phyloP scores from a whole-genome alignment of 1,140 invertebrate species.

The Ooceraea biroi region DNA sequence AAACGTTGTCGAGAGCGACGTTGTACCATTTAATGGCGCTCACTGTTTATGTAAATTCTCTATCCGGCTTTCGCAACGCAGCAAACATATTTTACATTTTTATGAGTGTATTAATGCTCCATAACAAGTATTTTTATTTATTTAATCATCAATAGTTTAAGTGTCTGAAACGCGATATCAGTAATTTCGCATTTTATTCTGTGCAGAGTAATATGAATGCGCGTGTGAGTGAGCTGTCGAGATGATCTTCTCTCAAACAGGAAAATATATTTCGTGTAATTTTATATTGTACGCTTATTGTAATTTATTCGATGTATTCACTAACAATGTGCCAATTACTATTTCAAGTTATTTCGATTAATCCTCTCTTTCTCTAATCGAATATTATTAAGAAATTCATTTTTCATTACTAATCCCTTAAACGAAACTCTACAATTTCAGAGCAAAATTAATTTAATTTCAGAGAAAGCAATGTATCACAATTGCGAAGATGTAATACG shows the following conservation, averaged over 20 bases:
- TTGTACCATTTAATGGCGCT: constrained; percentile 24
- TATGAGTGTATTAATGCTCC: constrained; percentile 39
- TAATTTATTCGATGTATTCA: neutral
- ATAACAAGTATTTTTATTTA: constrained; percentile 35
- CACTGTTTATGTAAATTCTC: constrained; percentile 30
- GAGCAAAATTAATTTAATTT: neutral
- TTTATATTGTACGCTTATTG: neutral
- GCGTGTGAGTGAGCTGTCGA: too few relatives aligned
- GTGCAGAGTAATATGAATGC: neutral
- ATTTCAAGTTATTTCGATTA: too few relatives aligned
- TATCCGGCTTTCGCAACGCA: constrained; percentile 17
- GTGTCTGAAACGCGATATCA: constrained; percentile 6
- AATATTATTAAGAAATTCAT: neutral
- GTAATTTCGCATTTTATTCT: constrained; percentile 43
- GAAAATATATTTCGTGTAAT: neutral
- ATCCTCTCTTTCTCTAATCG: too few relatives aligned
- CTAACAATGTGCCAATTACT: neutral
- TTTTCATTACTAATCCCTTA: neutral
- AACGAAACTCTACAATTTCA: neutral
- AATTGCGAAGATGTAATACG: too few relatives aligned
- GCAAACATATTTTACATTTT: constrained; percentile 46
- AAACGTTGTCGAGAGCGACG: constrained; percentile 20
- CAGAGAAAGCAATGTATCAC: neutral
- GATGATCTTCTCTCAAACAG: constrained; percentile 18
- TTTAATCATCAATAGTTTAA: constrained; percentile 35